Evolutionary conservation across 2,888 invertebrate species (phyloP).

Genomic region (Athalia circularis): DNA sequence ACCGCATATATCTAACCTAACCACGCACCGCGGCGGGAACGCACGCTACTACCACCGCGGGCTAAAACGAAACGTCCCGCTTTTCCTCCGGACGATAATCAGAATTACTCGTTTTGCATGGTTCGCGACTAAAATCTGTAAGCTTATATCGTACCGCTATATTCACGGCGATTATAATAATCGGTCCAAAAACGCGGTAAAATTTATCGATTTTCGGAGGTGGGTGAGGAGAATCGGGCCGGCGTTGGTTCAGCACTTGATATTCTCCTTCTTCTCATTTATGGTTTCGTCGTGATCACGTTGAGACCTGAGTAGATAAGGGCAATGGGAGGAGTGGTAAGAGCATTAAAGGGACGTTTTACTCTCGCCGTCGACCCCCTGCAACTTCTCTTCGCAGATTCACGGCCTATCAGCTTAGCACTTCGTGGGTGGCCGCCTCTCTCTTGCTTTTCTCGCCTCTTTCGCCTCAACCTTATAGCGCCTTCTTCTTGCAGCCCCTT

Average conservation of each 20-base stretch:
- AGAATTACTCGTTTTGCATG: constrained; percentile 1
- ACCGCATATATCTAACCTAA: background rate
- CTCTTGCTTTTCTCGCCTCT: constrained; percentile 50
- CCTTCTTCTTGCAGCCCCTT: constrained; percentile 22
- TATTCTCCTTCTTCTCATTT: constrained; percentile 22
- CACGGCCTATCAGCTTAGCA: constrained; percentile 71
- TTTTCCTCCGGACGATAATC: constrained; percentile 18
- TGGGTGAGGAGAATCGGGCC: constrained; percentile 46
- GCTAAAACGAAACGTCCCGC: constrained; percentile 8
- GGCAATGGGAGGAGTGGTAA: constrained; percentile 66
- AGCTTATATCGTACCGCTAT: background rate
- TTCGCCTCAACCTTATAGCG: constrained; percentile 40
- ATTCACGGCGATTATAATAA: background rate
- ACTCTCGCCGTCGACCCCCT: constrained; percentile 64
- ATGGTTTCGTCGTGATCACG: constrained; percentile 19
- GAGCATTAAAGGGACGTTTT: constrained; percentile 73
- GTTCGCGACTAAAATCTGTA: too few relatives aligned
- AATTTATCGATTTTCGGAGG: background rate
- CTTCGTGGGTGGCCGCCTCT: constrained; percentile 66
- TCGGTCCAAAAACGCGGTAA: background rate
- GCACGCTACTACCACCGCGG: background rate
- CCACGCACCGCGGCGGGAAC: constrained; percentile 28
- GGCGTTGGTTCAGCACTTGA: constrained; percentile 48
- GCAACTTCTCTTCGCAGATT: constrained; percentile 64
- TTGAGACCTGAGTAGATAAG: constrained; percentile 36